Base-by-base conservation (phyloP, 2,113 vertebrate genomes). In the Panthera leo region DNA sequence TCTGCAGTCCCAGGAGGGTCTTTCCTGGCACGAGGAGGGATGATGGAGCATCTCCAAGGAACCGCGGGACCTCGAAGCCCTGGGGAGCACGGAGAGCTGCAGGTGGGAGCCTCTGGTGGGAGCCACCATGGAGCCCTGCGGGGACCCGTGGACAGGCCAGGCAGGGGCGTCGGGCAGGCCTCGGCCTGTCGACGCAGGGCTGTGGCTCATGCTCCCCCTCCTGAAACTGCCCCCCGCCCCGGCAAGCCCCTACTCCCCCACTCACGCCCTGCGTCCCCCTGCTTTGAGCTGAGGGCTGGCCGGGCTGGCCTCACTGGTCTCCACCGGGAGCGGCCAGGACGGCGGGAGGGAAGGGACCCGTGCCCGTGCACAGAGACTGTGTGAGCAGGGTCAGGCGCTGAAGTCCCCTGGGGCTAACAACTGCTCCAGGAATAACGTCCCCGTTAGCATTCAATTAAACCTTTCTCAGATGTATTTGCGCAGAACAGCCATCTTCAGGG, bases 51-150 rank as follows among this genome's bases (percentile, higher is more conserved):
- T 34, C 48, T 79, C 45, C 34, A 29, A 36, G 78, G n/a, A 61
- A 18, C 58, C 1, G 2, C 7, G 11, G 80, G n/a, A 7, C 15
- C 25, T 55, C 0, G 0, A 10, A 39, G 7, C 21, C 13, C 36
- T 12, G 1, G n/a, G 68, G 19, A 70, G 61, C 36, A 61, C 18
- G 29, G 2, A 55, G 89, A 68, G 18, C 68, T 36, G 2, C 63
- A 65, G 25, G 14, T 45, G 2, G 29, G 15, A 36, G 8, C 4
- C 39, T 36, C 58, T 51, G 5, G 4, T 6, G 25, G 27, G 73
- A 27, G 25, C 39, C 39, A 7, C 51, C 48, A 31, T 7, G n/a
- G 34, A 88, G 68, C 27, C 21, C 19, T 5, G 18, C 0, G 2
- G 63, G 67, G 25, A 68, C n/a, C 15, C 4, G 1, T 34, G 34